Evolutionary conservation across 2,797 vertebrate genomes (phyloP).

Genomic region (Myotis daubentonii): DNA sequence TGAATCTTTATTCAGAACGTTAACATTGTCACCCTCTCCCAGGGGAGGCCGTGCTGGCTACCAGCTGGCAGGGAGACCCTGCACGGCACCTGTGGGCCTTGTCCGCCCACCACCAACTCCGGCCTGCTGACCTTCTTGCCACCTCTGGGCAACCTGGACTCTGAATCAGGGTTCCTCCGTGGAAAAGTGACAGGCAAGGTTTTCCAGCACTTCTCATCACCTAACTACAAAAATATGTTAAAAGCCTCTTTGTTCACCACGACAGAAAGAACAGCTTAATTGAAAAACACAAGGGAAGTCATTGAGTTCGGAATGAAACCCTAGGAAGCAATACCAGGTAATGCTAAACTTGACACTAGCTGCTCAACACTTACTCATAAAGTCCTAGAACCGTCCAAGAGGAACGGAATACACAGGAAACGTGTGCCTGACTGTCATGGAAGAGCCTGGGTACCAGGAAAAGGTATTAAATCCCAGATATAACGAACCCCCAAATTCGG

Average conservation of each 20-base stretch:
- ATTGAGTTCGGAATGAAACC: neutral
- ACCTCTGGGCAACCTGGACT: neutral
- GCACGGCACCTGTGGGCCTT: rapidly evolving
- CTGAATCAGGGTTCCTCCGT: neutral
- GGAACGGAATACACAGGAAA: neutral
- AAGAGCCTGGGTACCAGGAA: neutral
- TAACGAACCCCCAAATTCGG: neutral
- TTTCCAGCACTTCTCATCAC: neutral
- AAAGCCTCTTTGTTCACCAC: neutral
- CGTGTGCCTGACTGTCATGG: neutral
- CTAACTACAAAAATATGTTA: neutral
- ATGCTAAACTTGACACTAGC: neutral
- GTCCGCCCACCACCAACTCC: rapidly evolving
- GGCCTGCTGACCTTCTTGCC: neutral
- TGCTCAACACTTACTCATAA: neutral
- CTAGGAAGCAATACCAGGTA: neutral
- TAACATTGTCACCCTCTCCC: neutral
- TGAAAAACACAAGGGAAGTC: neutral
- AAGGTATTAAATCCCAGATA: neutral
- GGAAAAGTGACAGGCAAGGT: neutral
- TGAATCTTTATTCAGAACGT: neutral
- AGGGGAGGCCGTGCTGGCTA: neutral
- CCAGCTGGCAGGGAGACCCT: too few relatives aligned
- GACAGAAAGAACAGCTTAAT: neutral
- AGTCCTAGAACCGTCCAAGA: neutral